phyloP scores from a whole-genome alignment of 2,888 invertebrate genomes.

The Trachelus tabidus region DNA sequence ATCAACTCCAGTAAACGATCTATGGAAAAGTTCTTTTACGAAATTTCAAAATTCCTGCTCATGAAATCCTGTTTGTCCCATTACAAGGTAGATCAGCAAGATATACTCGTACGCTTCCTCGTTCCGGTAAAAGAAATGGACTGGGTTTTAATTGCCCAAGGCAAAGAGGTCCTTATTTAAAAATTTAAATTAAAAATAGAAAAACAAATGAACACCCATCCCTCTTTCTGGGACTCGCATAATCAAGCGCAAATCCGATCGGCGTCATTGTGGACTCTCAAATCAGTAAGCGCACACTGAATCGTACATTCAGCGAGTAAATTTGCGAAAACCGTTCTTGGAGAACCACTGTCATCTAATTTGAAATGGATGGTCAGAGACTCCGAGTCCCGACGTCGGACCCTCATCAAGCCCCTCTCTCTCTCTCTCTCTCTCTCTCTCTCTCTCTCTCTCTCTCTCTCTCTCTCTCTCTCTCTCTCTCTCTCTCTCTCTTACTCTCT shows the following conservation, averaged over 20 bases:
- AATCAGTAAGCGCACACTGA: not conserved
- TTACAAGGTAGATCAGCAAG: not conserved
- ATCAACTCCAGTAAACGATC: not conserved
- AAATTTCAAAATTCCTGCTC: not conserved
- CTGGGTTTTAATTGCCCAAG: not conserved
- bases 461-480: conserved; percentile 11
- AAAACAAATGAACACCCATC: not conserved
- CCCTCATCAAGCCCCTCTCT: conserved; percentile 47
- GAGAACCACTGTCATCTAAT: conserved; percentile 24
- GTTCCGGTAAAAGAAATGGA: not conserved
- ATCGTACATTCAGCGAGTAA: not conserved
- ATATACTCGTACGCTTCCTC: not conserved
- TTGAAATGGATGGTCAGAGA: conserved; percentile 17
- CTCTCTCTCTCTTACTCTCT: conserved; percentile 3
- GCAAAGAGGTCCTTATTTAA: not conserved
- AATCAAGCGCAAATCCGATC: not conserved
- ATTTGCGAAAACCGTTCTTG: not conserved
- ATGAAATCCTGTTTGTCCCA: not conserved
- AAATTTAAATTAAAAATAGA: not conserved
- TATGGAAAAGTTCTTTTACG: not conserved
- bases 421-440: conserved; percentile 1
- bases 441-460: conserved; percentile 7
- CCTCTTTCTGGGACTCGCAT: not conserved
- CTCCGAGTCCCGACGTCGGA: conserved; percentile 39
- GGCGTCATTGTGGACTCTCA: not conserved